phyloP scores from a whole-genome alignment of 2,888 invertebrate species.

The Myopa testacea region DNA sequence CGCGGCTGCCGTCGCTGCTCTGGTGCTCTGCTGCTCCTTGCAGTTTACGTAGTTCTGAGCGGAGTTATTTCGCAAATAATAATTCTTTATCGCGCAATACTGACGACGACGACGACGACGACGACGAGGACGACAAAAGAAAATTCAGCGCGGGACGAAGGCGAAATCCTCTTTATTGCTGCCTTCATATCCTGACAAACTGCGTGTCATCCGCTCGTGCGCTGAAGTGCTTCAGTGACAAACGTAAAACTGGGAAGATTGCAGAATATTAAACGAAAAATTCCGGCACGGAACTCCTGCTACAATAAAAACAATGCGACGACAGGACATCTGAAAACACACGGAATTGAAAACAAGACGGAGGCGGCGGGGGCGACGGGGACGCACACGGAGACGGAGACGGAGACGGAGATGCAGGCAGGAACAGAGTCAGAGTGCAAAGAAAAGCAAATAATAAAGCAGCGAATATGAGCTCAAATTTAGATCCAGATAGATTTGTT shows the following conservation, averaged over 20 bases:
- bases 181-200: conserved; percentile 28
- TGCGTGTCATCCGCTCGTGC: conserved; percentile 19
- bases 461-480: conserved; percentile 35
- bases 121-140: not conserved
- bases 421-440: not conserved
- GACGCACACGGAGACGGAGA: not conserved
- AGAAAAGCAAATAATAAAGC: conserved; percentile 33
- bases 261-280: conserved; percentile 18
- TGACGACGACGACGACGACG: not conserved
- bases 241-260: conserved; percentile 20
- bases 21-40: not conserved
- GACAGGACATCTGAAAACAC: not conserved
- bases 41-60: not conserved
- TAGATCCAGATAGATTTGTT: conserved; percentile 35
- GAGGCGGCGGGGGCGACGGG: not conserved
- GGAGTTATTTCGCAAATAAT: conserved; percentile 22
- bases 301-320: conserved; percentile 7
- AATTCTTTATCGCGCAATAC: conserved; percentile 17
- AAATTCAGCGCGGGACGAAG: not conserved
- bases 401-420: not conserved
- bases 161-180: not conserved
- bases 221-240: conserved; percentile 13
- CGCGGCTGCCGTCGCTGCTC: not conserved
- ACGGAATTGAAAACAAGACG: not conserved
- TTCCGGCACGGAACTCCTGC: conserved; percentile 8